Percentiles rank a stretch among this genome's conserved stretches.
Evolutionary conservation across 2,797 vertebrate species (phyloP).

Genomic region (Oophaga sylvatica): DNA sequence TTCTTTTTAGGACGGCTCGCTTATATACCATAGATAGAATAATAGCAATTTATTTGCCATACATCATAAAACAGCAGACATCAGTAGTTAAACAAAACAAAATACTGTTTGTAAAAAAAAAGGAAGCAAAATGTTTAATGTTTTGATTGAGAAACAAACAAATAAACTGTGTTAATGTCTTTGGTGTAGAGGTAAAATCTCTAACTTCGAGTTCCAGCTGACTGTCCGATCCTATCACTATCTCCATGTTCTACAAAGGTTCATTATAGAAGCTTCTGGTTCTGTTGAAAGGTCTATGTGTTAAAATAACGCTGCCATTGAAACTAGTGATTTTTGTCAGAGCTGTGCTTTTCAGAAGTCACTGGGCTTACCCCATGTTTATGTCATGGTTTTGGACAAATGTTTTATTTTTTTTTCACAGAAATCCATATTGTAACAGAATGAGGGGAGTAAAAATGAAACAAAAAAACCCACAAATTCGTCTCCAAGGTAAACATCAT

Average conservation of each 20-base stretch:
- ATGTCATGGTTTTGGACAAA: conserved; percentile 53
- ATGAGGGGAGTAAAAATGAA: conserved; percentile 59
- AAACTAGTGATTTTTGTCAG: conserved; percentile 35
- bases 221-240: neutral
- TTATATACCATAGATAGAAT: no score
- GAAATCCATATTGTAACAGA: conserved; percentile 59
- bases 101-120: no score
- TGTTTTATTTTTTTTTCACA: conserved; percentile 55
- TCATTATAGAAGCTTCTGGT: neutral
- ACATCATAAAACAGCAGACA: no score
- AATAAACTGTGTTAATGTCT: neutral
- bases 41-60: no score
- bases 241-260: neutral
- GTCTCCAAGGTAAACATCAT: conserved; percentile 77
- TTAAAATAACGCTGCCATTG: conserved; percentile 18
- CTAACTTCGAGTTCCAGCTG: neutral
- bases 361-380: conserved; percentile 46
- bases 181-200: neutral
- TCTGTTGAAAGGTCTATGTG: neutral
- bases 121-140: no score
- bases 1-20: no score
- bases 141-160: no score
- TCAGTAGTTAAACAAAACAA: no score
- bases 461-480: conserved; percentile 69
- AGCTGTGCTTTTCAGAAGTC: conserved; percentile 37